Evolutionary conservation across 2,113 vertebrate genomes (phyloP), one percentile per base, ranked within the genome.

Genomic region (Hyla sarda): DNA sequence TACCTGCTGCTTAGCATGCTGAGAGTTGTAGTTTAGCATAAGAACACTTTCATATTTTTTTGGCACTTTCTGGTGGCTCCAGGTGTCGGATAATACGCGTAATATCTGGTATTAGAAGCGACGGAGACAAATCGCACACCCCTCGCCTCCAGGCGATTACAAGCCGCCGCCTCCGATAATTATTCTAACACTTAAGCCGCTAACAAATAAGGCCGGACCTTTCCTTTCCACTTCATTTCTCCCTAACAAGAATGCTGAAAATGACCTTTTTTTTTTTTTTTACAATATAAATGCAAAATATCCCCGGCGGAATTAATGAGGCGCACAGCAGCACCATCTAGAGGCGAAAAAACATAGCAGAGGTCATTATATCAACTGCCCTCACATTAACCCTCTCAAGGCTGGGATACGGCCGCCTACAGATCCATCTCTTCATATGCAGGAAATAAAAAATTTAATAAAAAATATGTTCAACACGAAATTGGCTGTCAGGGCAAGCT

Each of bases 221-320:
- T 41, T 83, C 82, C 82, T 83, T 54, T 83, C 82, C 82, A 83
- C 82, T 58, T 83, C 82, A 74, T 83, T 83, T 83, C 54, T 30
- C 54, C 34, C 82, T 74, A 83, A 83, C 69, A 47, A 83, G 82
- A 72, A 74, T 17, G 69, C 82, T 0, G 25, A 60, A 56, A 74
- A 74, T 74, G 82, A 83, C 82, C 82, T 83, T 74, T n/a, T n/a
- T n/a, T n/a, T n/a, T n/a, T n/a, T n/a, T n/a, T n/a, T 82, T 74
- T 25, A 58, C 32, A 83, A 58, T 74, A 69, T 28, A 13, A 83
- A 72, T 83, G 82, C 67, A 83, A 83, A 83, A 67, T n/a, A n/a
- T 83, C 67, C 67, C 67, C 13, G 25, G 25, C 25, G 50, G 82
- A 83, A 58, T 74, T 74, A 83, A 74, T 58, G 52, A 83, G 82